Base-by-base conservation (phyloP, 2,113 vertebrate species). In the Seriola quinqueradiata region DNA sequence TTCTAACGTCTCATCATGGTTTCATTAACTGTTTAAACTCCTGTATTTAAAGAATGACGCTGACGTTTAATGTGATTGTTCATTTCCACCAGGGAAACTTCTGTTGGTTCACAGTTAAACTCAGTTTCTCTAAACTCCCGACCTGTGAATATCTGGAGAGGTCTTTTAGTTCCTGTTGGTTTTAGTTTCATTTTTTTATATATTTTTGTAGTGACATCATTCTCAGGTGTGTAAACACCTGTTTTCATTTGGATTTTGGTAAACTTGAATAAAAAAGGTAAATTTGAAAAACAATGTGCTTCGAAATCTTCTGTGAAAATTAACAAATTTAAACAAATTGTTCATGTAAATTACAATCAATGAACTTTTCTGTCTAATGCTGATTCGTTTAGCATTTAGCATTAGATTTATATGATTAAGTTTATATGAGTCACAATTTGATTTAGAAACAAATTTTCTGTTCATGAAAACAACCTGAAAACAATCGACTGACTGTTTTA, bases 231-330 rank as follows among this genome's bases (percentile, higher is more conserved):
- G 46, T 55, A 1, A 71, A 72, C 57, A 10, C 69, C 72, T 70
- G 60, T 65, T 40, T 44, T 67, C n/a, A 65, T 86, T 82, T 67
- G 48, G 25, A 28, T 81, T 84, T 72, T 67, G 69, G 25, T 64
- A 81, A 67, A 77, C 21, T 79, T 64, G 19, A 89, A 84, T 84
- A 82, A 89, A 77, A 83, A 83, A 81, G 64, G 3, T 3, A 25
- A 5, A 63, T 67, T 46, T 75, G 17, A 67, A 58, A 75, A 71
- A 48, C 4, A 69, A 36, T 5, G 34, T 6, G 34, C 6, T 36
- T 36, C 6, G 4, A 36, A 36, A 36, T 36, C 34, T 36, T 36
- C 34, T 36, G 5, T 36, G 4, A 36, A 36, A 36, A 5, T 36
- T 36, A 6, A 1, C 34, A 36, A 36, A 28, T 28, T 28, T 28